Evolutionary conservation across 2,797 vertebrate species (phyloP).

Genomic region (Catharus ustulatus): DNA sequence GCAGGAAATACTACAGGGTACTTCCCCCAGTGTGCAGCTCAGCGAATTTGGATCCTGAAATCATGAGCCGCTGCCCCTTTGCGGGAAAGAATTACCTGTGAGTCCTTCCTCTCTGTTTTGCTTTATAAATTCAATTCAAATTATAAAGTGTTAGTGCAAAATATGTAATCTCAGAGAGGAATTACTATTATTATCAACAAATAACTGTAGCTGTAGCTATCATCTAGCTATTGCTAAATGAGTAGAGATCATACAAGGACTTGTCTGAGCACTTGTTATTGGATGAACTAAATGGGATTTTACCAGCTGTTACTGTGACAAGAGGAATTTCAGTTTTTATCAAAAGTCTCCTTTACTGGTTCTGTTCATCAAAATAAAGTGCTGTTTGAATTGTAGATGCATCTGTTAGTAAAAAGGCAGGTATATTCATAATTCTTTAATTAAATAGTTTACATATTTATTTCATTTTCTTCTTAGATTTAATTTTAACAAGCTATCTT

Average conservation of each 20-base stretch:
- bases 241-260: neutral
- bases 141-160: neutral
- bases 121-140: neutral
- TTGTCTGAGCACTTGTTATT: neutral
- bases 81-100: slow-evolving; percentile 68
- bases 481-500: slow-evolving; percentile 80
- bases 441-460: neutral
- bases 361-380: neutral
- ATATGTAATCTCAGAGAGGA: neutral
- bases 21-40: neutral
- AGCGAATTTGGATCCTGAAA: neutral
- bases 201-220: neutral
- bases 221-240: neutral
- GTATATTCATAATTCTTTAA: neutral
- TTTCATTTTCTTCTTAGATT: slow-evolving; percentile 72
- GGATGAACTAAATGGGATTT: neutral
- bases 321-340: neutral
- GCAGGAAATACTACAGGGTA: neutral
- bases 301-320: neutral
- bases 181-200: neutral
- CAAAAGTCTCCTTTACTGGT: neutral
- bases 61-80: slow-evolving; percentile 80
- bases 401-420: neutral
- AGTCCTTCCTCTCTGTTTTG: slow-evolving; percentile 56
- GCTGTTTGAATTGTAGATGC: neutral